Base-by-base conservation (phyloP, 1,140 invertebrate species). In the Hypsibius dujardini region DNA sequence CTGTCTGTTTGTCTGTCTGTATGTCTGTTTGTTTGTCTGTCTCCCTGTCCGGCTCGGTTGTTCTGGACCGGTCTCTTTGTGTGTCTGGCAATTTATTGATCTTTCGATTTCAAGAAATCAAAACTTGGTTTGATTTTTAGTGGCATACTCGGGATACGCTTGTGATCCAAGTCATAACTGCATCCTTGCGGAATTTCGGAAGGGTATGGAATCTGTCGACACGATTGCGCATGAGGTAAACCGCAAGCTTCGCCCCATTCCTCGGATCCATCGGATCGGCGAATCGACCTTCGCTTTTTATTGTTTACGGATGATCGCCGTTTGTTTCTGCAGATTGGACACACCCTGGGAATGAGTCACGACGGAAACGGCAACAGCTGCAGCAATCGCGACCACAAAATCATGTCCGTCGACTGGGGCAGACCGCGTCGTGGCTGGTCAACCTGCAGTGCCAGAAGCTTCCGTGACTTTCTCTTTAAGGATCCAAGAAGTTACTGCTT, bases 191-290 rank as follows among this genome's bases (percentile, higher is more conserved):
- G 50, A 56, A 56, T 56, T 56, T n/a, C 0, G 50, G 7, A 56
- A 56, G n/a, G 50, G n/a, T 7, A 56, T 56, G 50, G 50, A 56
- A n/a, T 12, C 7, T n/a, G 50, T 56, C 7, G 50, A 56, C n/a
- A 56, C 50, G 50, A 56, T 56, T n/a, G 50, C 50, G 50, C 50
- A 56, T 56, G 50, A 56, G 50, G 50, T 56, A n/a, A 56, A 56
- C 7, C 50, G n/a, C 50, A 12, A 56, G 50, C 28, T 28, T 28
- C 28, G 28, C 28, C 28, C 28, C 28, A 28, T 28, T 28, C 28
- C 28, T 28, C 28, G 28, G 28, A n/a, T 56, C 7, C 50, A 56
- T 12, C n/a, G 50, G 50, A 56, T 56, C 50, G 50, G n/a, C 0
- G 50, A 56, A 12, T 56, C 50, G 50, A 56, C n/a, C 7, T n/a